phyloP scores from a whole-genome alignment of 1,140 invertebrate genomes.

The Apis cerana region DNA sequence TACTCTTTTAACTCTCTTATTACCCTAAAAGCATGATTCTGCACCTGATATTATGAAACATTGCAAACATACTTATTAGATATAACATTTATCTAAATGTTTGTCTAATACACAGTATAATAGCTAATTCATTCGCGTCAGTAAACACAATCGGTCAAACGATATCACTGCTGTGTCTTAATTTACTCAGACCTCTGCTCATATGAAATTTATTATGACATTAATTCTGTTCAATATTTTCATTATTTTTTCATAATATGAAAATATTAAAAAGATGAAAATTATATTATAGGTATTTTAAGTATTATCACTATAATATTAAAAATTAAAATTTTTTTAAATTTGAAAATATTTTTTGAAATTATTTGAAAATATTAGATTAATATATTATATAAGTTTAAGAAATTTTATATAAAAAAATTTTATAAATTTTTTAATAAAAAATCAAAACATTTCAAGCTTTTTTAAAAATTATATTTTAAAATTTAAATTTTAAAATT shows the following conservation, averaged over 20 bases:
- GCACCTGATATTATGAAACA: not conserved
- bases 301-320: too few relatives aligned
- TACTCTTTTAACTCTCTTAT: not conserved
- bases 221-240: not conserved
- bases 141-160: conserved; percentile 22
- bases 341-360: too few relatives aligned
- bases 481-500: too few relatives aligned
- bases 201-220: not conserved
- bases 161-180: not conserved
- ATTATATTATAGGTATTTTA: too few relatives aligned
- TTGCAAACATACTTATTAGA: conserved; percentile 16
- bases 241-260: not conserved
- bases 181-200: not conserved
- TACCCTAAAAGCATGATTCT: not conserved
- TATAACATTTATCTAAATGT: not conserved
- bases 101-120: conserved; percentile 10
- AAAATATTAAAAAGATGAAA: not conserved
- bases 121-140: not conserved
- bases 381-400: too few relatives aligned
- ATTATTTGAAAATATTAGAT: too few relatives aligned
- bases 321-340: too few relatives aligned
- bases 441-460: not conserved
- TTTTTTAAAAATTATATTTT: too few relatives aligned
- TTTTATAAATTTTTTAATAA: too few relatives aligned
- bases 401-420: too few relatives aligned